Percentiles rank a stretch among this genome's conserved stretches.
phyloP scores from a whole-genome alignment of 2,797 vertebrate species.

The Carapus acus region DNA sequence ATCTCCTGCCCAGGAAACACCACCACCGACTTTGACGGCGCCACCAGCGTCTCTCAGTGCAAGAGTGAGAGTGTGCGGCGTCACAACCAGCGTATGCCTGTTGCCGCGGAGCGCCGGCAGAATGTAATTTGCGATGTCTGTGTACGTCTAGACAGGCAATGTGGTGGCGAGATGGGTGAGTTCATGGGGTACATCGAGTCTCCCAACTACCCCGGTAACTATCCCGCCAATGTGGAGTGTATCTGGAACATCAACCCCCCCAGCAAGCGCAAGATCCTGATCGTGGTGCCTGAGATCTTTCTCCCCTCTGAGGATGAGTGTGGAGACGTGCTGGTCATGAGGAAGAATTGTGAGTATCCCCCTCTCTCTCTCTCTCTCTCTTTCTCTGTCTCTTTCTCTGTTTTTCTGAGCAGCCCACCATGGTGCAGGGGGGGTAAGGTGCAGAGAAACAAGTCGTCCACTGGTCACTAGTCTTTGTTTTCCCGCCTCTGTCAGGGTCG shows the following conservation, averaged over 20 bases:
- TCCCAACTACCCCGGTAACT: constrained; percentile 97
- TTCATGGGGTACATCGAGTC: constrained; percentile 98
- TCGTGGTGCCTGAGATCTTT: constrained; percentile 97
- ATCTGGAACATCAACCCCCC: constrained; percentile 98
- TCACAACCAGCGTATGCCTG: constrained; percentile 11
- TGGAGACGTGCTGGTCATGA: constrained; percentile 96
- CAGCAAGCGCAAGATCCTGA: constrained; percentile 95
- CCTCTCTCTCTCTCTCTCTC: not conserved
- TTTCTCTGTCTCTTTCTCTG: not conserved
- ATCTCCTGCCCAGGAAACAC: constrained; percentile 95
- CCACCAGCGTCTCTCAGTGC: constrained; percentile 93
- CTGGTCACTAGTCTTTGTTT: constrained; percentile 17
- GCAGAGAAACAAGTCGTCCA: no score
- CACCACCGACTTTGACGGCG: constrained; percentile 94
- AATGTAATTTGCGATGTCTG: constrained; percentile 32
- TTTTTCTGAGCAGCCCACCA: constrained; percentile 4
- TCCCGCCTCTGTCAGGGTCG: constrained; percentile 73
- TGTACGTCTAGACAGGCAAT: constrained; percentile 81
- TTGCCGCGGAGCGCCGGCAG: constrained; percentile 2
- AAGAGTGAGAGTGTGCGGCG: constrained; percentile 80
- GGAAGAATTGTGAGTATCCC: constrained; percentile 92
- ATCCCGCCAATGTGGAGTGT: constrained; percentile 91
- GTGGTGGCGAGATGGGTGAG: constrained; percentile 94
- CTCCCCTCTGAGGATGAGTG: constrained; percentile 96
- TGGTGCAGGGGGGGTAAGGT: no score